Base-by-base conservation (phyloP, 2,888 invertebrate genomes). In the Labia minor region DNA sequence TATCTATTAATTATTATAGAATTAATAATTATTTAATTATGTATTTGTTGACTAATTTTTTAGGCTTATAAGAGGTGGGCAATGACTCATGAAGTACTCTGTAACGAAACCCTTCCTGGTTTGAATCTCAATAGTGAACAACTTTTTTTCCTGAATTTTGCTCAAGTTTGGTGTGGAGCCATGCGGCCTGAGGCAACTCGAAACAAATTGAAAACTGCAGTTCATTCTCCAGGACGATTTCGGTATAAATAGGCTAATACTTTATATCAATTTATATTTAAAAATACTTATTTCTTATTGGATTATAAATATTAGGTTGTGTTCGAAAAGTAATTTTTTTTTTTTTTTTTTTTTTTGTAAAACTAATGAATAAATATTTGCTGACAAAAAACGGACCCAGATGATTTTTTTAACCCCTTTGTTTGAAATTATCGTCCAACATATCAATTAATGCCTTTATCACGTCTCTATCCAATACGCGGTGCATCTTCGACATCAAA, bases 131-230 rank as follows among this genome's bases (percentile, higher is more conserved):
- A 89, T 0, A 87, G 88, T 66, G 86, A 86, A 21, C 94, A 95
- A 75, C 78, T 95, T 10, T 95, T 95, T 79, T 95, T 94, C 75
- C 80, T 95, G 4, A 94, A 94, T 75, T 95, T 93, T 77, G 94
- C 94, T 0, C 90, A 90, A 80, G 86, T 90, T 1, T 90, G 90
- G 90, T 90, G 90, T 73, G 90, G 90, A 0, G 85, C 88, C 1
- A 88, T 89, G 83, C 81, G 90, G 19, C 89, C 90, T 1, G 90
- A 92, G 78, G 90, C 90, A 1, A 86, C 87, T 72, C 82, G 86
- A 37, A 90, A 88, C 74, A 88, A 90, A 74, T 76, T 92, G 20
- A 89, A 90, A 74, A 90, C 89, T 1, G 90, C 91, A 0, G 88
- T 90, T 0, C 92, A 92, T 74, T 88, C 91, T 8, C 92, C 92